A percentile compares a stretch with the other conserved stretches of the same genome.
Conservation (phyloP, 2,113 vertebrate species). For the Salvelinus namaycush region DNA sequence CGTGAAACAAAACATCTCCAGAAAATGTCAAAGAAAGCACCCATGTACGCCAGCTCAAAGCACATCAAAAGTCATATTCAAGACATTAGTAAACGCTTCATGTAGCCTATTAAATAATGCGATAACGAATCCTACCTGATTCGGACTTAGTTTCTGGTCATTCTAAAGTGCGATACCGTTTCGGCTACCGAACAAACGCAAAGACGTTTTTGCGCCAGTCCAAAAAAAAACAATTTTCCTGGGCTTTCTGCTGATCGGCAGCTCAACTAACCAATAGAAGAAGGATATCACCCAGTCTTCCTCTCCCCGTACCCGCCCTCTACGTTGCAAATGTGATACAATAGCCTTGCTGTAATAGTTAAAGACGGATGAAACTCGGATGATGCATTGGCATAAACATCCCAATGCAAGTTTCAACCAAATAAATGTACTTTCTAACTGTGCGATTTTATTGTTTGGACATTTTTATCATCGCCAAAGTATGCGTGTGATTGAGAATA, state of each 20-base stretch:
- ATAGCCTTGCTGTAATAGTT: not conserved
- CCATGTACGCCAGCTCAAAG: conserved; percentile 4
- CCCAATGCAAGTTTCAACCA: too few relatives aligned
- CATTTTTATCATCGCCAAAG: not conserved
- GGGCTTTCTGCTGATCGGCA: conserved; percentile 37
- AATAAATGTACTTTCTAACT: not conserved
- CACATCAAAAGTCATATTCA: not conserved
- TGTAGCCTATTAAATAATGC: not conserved
- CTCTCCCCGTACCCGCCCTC: not conserved
- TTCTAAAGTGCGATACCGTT: conserved; percentile 26
- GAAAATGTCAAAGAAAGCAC: not conserved
- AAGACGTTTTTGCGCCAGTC: conserved; percentile 48
- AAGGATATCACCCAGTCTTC: not conserved
- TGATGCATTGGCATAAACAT: too few relatives aligned
- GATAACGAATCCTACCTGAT: conserved; percentile 38
- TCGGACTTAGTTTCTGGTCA: conserved; percentile 23
- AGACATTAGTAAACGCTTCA: not conserved
- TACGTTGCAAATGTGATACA: not conserved
- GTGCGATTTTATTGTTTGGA: not conserved
- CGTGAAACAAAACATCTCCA: not conserved
- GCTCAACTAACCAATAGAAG: conserved; percentile 23
- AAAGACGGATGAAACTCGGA: not conserved
- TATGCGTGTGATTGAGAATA: not conserved
- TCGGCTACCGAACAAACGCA: conserved; percentile 13
- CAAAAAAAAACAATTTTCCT: conserved; percentile 54